These are phyloP conservation scores for Drosophila stalkeri DNA, from an alignment of 2,888 invertebrate species.

Conservation along the genomic window DNA sequence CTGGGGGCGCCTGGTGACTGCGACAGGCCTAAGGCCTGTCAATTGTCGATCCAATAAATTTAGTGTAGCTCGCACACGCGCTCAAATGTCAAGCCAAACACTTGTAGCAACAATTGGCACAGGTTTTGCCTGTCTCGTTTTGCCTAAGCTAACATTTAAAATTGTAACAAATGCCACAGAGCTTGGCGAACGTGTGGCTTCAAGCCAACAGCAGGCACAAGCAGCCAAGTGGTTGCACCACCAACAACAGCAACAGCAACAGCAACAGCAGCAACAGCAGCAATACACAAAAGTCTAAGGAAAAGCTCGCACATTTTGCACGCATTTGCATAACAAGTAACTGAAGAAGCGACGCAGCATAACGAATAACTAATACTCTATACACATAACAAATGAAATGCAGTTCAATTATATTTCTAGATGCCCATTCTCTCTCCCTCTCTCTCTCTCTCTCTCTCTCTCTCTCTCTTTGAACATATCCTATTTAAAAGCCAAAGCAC, in stretches of 20 bases:
- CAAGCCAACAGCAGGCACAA: constrained; percentile 55
- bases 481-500: neutral
- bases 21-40: constrained; percentile 56
- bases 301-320: constrained; percentile 78
- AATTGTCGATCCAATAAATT: constrained; percentile 55
- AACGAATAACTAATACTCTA: constrained; percentile 53
- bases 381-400: neutral
- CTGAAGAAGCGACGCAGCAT: constrained; percentile 5
- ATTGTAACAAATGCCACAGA: constrained; percentile 81
- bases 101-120: constrained; percentile 79
- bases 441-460: too few relatives aligned
- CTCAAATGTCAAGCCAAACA: constrained; percentile 76
- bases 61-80: constrained; percentile 60
- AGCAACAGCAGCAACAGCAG: constrained; percentile 24
- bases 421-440: neutral
- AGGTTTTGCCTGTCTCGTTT: constrained; percentile 61
- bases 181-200: constrained; percentile 75
- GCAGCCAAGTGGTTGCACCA: constrained; percentile 43
- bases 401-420: neutral
- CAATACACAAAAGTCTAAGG: constrained; percentile 33
- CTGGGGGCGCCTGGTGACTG: constrained; percentile 47
- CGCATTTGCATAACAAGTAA: constrained; percentile 79
- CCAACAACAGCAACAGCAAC: neutral
- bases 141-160: constrained; percentile 77
- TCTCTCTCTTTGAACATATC: neutral